These are phyloP conservation scores for Volucella inanis DNA, from an alignment of 2,888 invertebrate genomes.

Conservation along the genomic window DNA sequence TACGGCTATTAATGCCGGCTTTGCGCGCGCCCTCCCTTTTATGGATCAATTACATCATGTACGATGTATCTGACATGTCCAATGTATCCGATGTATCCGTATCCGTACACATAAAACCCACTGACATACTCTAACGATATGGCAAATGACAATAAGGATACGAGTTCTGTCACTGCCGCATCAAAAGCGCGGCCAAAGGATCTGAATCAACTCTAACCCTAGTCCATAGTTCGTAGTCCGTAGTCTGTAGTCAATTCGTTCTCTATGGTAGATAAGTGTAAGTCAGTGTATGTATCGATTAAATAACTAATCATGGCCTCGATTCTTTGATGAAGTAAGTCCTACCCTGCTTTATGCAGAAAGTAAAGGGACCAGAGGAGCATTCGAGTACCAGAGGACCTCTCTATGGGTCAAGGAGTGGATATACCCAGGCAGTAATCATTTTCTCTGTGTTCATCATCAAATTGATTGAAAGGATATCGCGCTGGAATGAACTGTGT, in stretches of 20 bases:
- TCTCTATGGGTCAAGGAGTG: conserved; percentile 68
- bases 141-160: conserved; percentile 62
- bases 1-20: background rate
- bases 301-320: conserved; percentile 70
- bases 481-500: conserved; percentile 74
- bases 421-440: conserved; percentile 49
- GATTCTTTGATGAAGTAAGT: conserved; percentile 69
- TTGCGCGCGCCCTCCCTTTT: background rate
- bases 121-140: conserved; percentile 13
- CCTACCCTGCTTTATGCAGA: conserved; percentile 14
- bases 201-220: conserved; percentile 62
- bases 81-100: background rate
- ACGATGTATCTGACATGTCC: no score
- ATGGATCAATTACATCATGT: conserved; percentile 44
- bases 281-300: conserved; percentile 57
- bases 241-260: no score
- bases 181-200: conserved; percentile 34
- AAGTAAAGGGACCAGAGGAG: background rate
- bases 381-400: background rate
- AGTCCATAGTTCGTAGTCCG: no score
- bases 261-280: conserved; percentile 31
- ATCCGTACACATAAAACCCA: conserved; percentile 5
- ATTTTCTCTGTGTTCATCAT: conserved; percentile 71
- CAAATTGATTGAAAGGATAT: conserved; percentile 74
- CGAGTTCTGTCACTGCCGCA: conserved; percentile 65